phyloP scores from a whole-genome alignment of 2,888 invertebrate genomes.

The Pedicia rivosa region DNA sequence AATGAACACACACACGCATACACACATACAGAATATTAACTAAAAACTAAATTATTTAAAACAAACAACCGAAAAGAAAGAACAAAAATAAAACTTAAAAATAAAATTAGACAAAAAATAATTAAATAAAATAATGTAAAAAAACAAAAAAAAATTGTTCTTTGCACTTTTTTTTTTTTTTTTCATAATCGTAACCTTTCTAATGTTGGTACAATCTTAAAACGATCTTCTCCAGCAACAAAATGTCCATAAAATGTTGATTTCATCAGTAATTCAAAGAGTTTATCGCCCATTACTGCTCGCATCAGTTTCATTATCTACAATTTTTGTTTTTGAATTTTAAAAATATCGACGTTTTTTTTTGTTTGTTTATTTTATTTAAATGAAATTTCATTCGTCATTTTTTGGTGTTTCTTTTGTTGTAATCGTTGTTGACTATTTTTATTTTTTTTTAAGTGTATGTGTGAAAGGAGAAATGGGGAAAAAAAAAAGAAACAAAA shows the following conservation, averaged over 20 bases:
- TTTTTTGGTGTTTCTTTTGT: too few species aligned
- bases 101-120: neutral
- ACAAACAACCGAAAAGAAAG: neutral
- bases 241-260: conserved; percentile 97
- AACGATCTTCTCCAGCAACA: conserved; percentile 90
- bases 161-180: neutral
- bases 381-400: too few species aligned
- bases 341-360: neutral
- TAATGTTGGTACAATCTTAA: conserved; percentile 68
- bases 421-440: too few species aligned
- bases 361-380: conserved; percentile 1
- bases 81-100: neutral
- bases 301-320: conserved; percentile 76
- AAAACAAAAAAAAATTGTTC: neutral
- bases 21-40: neutral
- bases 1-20: neutral
- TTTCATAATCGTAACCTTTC: conserved; percentile 37
- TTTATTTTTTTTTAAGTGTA: too few species aligned
- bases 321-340: conserved; percentile 6
- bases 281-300: conserved; percentile 55
- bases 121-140: neutral
- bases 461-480: conserved; percentile 12
- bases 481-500: conserved; percentile 17
- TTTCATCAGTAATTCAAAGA: conserved; percentile 79
- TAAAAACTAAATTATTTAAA: too few species aligned